Conservation (phyloP, 1,140 invertebrate genomes). For the Parapsyche elsis region DNA sequence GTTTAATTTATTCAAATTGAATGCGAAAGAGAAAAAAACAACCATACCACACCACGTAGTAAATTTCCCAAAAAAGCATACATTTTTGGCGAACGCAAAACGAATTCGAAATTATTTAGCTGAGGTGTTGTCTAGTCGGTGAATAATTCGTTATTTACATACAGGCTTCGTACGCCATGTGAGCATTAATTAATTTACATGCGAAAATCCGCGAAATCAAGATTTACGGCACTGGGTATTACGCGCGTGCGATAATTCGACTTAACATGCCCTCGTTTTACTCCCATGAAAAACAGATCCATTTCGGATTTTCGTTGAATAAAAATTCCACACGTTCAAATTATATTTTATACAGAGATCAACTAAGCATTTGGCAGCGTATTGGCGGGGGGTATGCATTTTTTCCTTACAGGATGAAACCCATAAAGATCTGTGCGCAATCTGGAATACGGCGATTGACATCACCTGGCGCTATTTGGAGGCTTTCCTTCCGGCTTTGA, state of each 20-base stretch:
- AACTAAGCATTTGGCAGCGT: too few species aligned
- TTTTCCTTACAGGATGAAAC: too few species aligned
- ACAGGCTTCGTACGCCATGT: background rate
- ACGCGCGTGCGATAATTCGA: too few species aligned
- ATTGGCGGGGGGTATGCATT: too few species aligned
- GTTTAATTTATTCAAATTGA: constrained; percentile 27
- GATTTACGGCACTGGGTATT: background rate
- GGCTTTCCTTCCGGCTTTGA: constrained; percentile 17
- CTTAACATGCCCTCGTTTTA: too few species aligned
- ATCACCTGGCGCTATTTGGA: background rate
- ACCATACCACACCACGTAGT: background rate
- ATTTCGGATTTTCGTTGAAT: too few species aligned
- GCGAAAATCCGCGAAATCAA: constrained; percentile 7
- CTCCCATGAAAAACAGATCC: too few species aligned
- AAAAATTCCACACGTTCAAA: too few species aligned
- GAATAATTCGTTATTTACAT: background rate
- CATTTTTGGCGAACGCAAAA: background rate
- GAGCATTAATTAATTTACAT: constrained; percentile 2
- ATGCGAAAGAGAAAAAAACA: constrained; percentile 11
- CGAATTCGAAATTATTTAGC: constrained; percentile 8
- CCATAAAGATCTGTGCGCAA: too few species aligned
- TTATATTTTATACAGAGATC: too few species aligned
- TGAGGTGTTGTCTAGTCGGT: background rate
- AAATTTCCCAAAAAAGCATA: background rate
- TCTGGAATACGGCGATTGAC: background rate